These are phyloP conservation scores for Tylochromis polylepis DNA, from an alignment of 2,113 vertebrate species.

Conservation along the genomic window DNA sequence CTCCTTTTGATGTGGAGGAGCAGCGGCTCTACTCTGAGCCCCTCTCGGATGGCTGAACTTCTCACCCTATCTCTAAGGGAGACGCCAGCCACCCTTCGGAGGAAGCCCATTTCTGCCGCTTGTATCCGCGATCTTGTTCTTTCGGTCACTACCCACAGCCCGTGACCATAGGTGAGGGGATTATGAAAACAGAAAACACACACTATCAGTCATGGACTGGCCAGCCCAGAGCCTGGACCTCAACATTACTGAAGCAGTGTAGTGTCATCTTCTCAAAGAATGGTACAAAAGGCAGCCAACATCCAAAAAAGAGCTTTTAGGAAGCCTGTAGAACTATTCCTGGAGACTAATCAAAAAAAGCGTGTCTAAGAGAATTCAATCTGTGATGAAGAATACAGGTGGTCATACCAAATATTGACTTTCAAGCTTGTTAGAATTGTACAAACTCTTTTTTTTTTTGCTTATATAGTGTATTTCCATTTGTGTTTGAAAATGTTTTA, in stretches of 20 bases:
- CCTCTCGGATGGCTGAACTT: too few species aligned
- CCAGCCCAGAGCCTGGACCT: neutral
- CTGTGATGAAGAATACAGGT: neutral
- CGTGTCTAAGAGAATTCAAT: neutral
- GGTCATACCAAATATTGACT: neutral
- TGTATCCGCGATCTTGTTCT: too few species aligned
- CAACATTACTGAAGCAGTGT: neutral
- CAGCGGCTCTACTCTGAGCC: too few species aligned
- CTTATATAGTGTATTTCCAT: neutral
- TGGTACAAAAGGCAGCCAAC: neutral
- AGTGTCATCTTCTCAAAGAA: neutral
- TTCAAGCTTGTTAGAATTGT: neutral
- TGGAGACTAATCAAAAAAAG: neutral
- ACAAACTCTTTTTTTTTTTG: too few species aligned
- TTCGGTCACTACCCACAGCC: too few species aligned
- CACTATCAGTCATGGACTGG: neutral
- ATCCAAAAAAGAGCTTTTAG: neutral
- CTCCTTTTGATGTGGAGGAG: too few species aligned
- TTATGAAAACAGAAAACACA: neutral
- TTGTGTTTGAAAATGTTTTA: neutral
- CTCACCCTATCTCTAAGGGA: too few species aligned
- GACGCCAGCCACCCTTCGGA: too few species aligned
- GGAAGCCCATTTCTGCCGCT: too few species aligned
- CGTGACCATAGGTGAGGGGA: too few species aligned
- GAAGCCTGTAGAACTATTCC: neutral